A percentile compares a stretch with the other conserved stretches of the same genome.
These are phyloP conservation scores for Natrix natrix DNA, from an alignment of 2,797 vertebrate genomes.

Conservation along the genomic window DNA sequence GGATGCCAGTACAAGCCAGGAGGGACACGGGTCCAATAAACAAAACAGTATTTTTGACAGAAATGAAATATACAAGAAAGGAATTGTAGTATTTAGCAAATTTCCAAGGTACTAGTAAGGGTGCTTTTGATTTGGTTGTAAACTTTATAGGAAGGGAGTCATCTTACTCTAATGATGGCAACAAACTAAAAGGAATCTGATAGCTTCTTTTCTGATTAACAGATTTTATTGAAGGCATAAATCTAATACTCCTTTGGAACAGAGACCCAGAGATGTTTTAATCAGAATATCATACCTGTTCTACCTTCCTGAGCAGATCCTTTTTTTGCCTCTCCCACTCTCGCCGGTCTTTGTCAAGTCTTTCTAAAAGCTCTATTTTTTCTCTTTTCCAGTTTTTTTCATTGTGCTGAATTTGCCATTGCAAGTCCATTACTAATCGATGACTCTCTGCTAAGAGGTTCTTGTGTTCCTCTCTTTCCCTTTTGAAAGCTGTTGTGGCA, in stretches of 20 bases:
- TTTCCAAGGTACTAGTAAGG: conserved; percentile 37
- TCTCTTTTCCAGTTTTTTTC: conserved; percentile 91
- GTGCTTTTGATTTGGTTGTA: conserved; percentile 30
- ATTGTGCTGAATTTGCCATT: conserved; percentile 89
- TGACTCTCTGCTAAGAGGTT: conserved; percentile 89
- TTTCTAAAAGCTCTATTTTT: conserved; percentile 84
- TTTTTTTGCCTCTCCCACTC: conserved; percentile 87
- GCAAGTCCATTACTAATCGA: conserved; percentile 84
- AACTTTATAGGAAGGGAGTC: neutral
- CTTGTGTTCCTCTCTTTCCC: conserved; percentile 84
- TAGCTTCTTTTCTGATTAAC: neutral
- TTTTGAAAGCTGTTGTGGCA: conserved; percentile 70
- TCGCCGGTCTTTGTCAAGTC: conserved; percentile 80
- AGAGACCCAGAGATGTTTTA: neutral
- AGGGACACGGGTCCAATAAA: too few species aligned
- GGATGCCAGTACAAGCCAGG: too few species aligned
- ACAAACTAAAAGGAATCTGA: neutral
- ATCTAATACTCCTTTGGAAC: neutral
- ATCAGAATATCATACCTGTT: conserved; percentile 68
- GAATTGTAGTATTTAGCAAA: conserved; percentile 30
- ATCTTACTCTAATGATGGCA: neutral
- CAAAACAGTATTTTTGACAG: neutral
- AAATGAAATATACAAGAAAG: conserved; percentile 48
- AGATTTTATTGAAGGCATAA: neutral
- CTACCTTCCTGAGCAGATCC: conserved; percentile 83